Percentiles rank a stretch among this genome's conserved stretches.
Conservation (phyloP, 2,113 vertebrate genomes). For the Neodontobutis hainanensis region DNA sequence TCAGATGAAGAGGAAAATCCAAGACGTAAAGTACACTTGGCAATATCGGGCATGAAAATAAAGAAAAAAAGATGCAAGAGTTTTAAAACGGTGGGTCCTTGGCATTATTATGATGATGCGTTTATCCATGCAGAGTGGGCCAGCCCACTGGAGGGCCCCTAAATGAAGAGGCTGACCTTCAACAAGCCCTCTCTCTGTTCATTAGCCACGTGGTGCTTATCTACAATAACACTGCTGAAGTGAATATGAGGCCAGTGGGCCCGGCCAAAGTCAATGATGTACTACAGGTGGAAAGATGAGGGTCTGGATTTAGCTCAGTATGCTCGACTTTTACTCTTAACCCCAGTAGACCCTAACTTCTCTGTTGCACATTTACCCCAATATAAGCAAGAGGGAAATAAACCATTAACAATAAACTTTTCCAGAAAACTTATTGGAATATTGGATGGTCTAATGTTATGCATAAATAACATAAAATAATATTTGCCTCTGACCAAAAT, state of each 20-base stretch:
- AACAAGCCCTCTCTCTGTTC: constrained; percentile 76
- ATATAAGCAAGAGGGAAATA: constrained; percentile 20
- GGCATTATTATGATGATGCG: constrained; percentile 75
- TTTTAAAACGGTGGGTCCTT: constrained; percentile 64
- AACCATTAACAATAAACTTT: constrained; percentile 39
- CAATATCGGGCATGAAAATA: constrained; percentile 23
- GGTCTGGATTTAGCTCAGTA: constrained; percentile 36
- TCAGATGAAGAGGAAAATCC: constrained; percentile 67
- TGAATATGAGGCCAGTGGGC: constrained; percentile 58
- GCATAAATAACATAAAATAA: too few species aligned
- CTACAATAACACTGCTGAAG: constrained; percentile 67
- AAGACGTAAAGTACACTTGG: constrained; percentile 56
- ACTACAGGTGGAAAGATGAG: constrained; percentile 60
- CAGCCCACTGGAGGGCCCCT: constrained; percentile 72
- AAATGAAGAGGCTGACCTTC: constrained; percentile 83
- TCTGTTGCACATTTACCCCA: neutral
- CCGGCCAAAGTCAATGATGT: constrained; percentile 54
- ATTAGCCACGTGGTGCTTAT: constrained; percentile 78
- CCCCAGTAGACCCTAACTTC: neutral
- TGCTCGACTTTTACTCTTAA: constrained; percentile 25
- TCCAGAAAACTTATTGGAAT: neutral
- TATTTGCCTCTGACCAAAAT: too few species aligned
- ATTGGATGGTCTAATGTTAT: neutral
- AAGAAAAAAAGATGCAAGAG: constrained; percentile 49
- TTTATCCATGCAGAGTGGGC: constrained; percentile 76